A percentile compares a stretch with the other conserved stretches of the same genome.
Conservation (phyloP, 2,888 invertebrate species). For the Gerris lacustris region DNA sequence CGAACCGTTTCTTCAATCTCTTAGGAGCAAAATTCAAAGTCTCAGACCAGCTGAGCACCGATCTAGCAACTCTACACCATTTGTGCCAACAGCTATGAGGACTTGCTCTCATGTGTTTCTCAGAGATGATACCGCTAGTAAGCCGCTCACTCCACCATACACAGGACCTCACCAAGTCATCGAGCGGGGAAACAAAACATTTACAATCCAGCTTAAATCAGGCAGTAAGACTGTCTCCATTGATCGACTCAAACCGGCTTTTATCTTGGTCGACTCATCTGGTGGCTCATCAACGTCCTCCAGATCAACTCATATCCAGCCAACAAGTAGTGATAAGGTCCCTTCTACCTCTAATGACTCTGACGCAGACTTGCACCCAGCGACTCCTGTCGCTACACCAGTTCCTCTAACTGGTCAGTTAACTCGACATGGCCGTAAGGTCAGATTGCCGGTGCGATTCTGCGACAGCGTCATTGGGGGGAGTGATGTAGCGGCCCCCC, state of each 20-base stretch:
- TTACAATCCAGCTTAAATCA: not conserved
- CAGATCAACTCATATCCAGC: not conserved
- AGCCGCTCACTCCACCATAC: too few species aligned
- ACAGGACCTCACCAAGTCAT: constrained; percentile 16
- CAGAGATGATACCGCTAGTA: constrained; percentile 20
- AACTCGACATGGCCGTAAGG: too few species aligned
- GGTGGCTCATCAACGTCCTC: too few species aligned
- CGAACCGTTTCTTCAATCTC: not conserved
- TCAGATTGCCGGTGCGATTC: too few species aligned
- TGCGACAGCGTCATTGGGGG: too few species aligned
- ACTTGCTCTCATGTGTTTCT: constrained; percentile 23
- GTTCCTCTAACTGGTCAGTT: too few species aligned
- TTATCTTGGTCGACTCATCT: not conserved
- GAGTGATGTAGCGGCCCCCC: too few species aligned
- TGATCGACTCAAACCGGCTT: not conserved
- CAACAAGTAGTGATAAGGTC: not conserved
- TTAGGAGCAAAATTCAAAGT: not conserved
- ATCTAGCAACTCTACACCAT: not conserved
- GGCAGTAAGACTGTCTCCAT: not conserved
- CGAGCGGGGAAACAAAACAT: not conserved
- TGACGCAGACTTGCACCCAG: not conserved
- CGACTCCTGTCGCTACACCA: not conserved
- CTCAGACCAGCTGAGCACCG: not conserved
- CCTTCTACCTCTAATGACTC: not conserved
- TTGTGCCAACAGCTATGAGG: constrained; percentile 3